phyloP scores from a whole-genome alignment of 53 echinoderm and acorn worm genomes.

The Patiria pectinifera region DNA sequence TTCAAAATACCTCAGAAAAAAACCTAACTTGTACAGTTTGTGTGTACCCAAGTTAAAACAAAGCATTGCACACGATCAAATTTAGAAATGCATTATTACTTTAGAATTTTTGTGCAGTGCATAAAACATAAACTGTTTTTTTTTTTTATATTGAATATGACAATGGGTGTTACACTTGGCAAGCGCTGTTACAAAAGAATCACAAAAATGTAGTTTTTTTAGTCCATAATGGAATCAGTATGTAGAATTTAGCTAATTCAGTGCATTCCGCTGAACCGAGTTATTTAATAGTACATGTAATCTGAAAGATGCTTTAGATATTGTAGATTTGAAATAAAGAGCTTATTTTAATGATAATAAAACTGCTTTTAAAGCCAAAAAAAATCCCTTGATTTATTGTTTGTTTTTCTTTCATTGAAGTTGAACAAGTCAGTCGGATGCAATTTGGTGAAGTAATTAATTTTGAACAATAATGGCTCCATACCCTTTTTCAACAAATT shows the following conservation, averaged over 20 bases:
- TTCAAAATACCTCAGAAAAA: no score
- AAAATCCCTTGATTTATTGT: not conserved
- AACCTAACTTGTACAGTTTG: no score
- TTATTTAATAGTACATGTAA: not conserved
- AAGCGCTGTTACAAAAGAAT: not conserved
- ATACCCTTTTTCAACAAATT: no score
- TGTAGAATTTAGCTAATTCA: not conserved
- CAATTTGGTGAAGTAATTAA: no score
- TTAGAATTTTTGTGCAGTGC: no score
- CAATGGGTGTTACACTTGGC: not conserved
- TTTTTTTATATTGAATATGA: not conserved
- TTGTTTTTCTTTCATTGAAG: not conserved
- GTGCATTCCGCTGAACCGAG: not conserved
- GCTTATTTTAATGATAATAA: constrained; percentile 13
- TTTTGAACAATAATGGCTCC: no score
- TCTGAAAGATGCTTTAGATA: not conserved
- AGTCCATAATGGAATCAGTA: not conserved
- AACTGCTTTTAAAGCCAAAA: constrained; percentile 4
- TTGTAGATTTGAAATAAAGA: not conserved
- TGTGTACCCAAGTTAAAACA: no score
- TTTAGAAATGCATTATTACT: no score
- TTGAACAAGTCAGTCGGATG: no score
- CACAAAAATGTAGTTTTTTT: not conserved
- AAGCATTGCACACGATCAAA: no score
- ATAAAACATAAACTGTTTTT: no score